Percentiles rank a stretch among this genome's conserved stretches.
Evolutionary conservation across 2,888 invertebrate genomes (phyloP).

Genomic region (Leucophenga maculata): DNA sequence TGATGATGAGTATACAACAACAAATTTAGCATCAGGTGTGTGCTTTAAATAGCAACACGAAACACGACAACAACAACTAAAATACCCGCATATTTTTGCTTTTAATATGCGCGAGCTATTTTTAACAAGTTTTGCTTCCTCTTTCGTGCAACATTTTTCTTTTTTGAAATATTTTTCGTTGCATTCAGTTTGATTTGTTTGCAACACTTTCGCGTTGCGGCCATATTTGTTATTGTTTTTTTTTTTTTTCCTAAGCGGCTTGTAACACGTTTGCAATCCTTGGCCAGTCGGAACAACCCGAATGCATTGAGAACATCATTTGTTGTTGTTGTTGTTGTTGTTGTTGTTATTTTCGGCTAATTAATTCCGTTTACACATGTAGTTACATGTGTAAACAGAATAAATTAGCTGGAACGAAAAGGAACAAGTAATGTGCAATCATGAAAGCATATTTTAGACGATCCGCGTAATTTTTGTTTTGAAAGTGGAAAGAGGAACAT

Average conservation of each 20-base stretch:
- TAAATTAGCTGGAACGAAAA: no score
- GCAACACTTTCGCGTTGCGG: neutral
- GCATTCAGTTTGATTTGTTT: neutral
- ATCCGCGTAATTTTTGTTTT: no score
- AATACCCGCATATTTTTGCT: conserved; percentile 1
- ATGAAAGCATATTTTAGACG: no score
- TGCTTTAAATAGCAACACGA: conserved; percentile 17
- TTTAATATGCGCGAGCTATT: neutral
- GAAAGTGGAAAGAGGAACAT: no score
- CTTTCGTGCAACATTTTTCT: neutral
- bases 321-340: neutral
- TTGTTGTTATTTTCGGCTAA: neutral
- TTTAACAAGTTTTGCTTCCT: neutral
- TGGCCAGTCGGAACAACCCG: no score
- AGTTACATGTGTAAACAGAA: neutral
- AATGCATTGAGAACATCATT: no score
- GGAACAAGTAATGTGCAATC: no score
- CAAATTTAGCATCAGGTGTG: conserved; percentile 20
- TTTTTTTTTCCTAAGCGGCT: no score
- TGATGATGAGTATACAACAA: neutral
- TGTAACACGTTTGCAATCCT: no score
- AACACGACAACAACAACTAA: neutral
- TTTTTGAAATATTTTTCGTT: neutral
- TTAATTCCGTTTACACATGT: neutral
- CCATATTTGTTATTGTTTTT: no score